phyloP scores from a whole-genome alignment of 2,888 invertebrate genomes.

The Drosophila siamana region DNA sequence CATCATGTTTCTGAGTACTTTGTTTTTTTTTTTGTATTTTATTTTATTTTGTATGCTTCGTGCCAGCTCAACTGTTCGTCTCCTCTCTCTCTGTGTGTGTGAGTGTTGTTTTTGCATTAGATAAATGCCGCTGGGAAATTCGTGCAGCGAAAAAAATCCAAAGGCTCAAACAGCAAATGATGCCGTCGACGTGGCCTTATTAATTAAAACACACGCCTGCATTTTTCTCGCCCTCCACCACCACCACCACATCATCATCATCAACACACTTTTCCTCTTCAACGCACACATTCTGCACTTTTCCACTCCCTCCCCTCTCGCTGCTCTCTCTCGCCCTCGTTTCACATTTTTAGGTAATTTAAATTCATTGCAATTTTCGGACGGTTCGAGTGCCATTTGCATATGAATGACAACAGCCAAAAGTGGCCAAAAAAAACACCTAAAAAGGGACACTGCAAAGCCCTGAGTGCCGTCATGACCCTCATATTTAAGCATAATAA shows the following conservation, averaged over 20 bases:
- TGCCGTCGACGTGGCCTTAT: constrained; percentile 66
- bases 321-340: background rate
- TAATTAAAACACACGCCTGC: constrained; percentile 72
- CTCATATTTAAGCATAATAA: constrained; percentile 35
- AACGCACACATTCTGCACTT: background rate
- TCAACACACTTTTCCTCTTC: background rate
- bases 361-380: constrained; percentile 70
- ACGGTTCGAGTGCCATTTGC: constrained; percentile 58
- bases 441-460: constrained; percentile 11
- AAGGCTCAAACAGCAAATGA: constrained; percentile 70
- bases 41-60: constrained; percentile 12
- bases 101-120: constrained; percentile 74
- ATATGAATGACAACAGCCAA: constrained; percentile 56
- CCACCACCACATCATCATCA: constrained; percentile 4
- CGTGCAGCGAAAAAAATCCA: constrained; percentile 60
- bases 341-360: constrained; percentile 58
- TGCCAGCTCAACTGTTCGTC: constrained; percentile 23
- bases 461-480: constrained; percentile 11
- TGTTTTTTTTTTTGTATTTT: constrained; percentile 37
- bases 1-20: constrained; percentile 50
- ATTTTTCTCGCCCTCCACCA: constrained; percentile 28
- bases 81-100: constrained; percentile 38
- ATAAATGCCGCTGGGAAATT: constrained; percentile 76
- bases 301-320: background rate
- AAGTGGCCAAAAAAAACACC: background rate